Conservation (phyloP, 2,888 invertebrate species). For the Caenorhabditis sp. region DNA sequence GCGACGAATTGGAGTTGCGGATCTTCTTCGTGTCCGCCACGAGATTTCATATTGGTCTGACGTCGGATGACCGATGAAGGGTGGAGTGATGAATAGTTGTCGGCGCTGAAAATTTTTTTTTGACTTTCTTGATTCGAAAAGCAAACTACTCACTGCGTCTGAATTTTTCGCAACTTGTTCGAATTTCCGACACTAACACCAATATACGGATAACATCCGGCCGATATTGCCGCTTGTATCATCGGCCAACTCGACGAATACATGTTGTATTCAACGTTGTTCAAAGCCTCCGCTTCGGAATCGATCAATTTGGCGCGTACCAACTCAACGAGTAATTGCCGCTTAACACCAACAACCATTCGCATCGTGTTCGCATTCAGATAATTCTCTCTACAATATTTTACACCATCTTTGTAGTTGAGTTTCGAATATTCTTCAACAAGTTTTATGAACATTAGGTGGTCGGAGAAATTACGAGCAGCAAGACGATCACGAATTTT, state of each 20-base stretch:
- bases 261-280: slow-evolving; percentile 11
- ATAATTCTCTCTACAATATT: slow-evolving; percentile 79
- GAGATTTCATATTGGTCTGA: slow-evolving; percentile 35
- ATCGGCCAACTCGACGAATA: slow-evolving; percentile 85
- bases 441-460: slow-evolving; percentile 81
- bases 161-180: slow-evolving; percentile 60
- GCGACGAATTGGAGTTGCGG: slow-evolving; percentile 61
- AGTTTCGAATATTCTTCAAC: slow-evolving; percentile 18
- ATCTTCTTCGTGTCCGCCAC: slow-evolving; percentile 28
- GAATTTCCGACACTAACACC: slow-evolving; percentile 76
- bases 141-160: slow-evolving; percentile 60
- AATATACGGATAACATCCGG: slow-evolving; percentile 89
- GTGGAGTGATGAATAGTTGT: slow-evolving; percentile 51
- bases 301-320: slow-evolving; percentile 55
- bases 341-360: slow-evolving; percentile 84
- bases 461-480: slow-evolving; percentile 85
- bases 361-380: slow-evolving; percentile 86
- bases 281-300: not conserved
- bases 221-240: slow-evolving; percentile 86
- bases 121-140: slow-evolving; percentile 51
- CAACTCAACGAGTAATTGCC: slow-evolving; percentile 64
- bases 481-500: slow-evolving; percentile 80
- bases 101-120: slow-evolving; percentile 39
- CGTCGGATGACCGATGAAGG: slow-evolving; percentile 61
- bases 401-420: slow-evolving; percentile 1